Base-by-base conservation (phyloP, 2,888 invertebrate species). In the Chrysodeixis includens region DNA sequence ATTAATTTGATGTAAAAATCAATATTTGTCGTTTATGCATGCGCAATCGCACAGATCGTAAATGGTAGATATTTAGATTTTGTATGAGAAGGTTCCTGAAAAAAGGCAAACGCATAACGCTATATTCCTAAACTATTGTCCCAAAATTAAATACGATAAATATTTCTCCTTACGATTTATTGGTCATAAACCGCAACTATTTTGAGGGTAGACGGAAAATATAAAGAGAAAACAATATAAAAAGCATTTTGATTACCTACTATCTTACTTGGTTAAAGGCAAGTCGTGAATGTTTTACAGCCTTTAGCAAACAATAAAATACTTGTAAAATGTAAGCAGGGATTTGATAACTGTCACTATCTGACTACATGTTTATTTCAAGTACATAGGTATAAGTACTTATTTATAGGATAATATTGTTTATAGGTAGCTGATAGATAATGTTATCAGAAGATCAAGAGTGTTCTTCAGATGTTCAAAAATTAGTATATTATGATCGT, bases 271-370 rank as follows among this genome's bases (percentile, higher is more conserved):
- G n/a, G n/a, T n/a, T 10, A 20, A 7, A 18, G 5, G 46, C 16
- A 20, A 49, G 46, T 49, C 46, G 46, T 49, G 46, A 49, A 49
- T 49, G 10, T 20, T 49, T 49, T 20, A 49, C 9, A 20, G 46
- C 46, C 46, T 8, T 46, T 18, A 49, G 18, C 46, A 20, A 9
- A 49, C 46, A 49, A 18, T 49, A 49, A 49, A 49, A 49, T 49
- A 52, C 52, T 52, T 20, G 14, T 52, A 22, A 20, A 26, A 40
- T 35, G 35, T 40, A 52, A 51, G 51, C 16, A 1, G 3, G 18
- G 46, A 18, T 49, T 18, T 20, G 46, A 49, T 49, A 49, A 49
- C 46, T 20, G 46, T 20, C 46, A 49, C 46, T 49, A 49, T 18
- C 10, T 49, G 20, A 18, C 18, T 9, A 10, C 12, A 18, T 46